phyloP scores from a whole-genome alignment of 2,113 vertebrate species.

The Dipodomys merriami region DNA sequence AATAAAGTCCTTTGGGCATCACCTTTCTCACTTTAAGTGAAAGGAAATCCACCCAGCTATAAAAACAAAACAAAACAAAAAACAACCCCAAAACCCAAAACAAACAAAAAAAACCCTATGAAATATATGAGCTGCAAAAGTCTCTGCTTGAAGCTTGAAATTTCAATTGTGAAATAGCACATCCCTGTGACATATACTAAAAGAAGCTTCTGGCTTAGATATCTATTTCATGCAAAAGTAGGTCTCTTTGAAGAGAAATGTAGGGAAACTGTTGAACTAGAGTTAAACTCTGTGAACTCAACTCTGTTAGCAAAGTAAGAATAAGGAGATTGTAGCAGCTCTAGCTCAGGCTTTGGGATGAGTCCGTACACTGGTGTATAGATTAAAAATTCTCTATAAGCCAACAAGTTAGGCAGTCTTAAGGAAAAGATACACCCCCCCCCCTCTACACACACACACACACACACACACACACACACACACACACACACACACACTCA shows the following conservation, averaged over 20 bases:
- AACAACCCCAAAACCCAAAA: too few species aligned
- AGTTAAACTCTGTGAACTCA: conserved; percentile 39
- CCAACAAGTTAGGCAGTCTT: background rate
- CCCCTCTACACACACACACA: background rate
- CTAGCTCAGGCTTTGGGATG: background rate
- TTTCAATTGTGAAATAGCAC: conserved; percentile 39
- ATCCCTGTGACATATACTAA: background rate
- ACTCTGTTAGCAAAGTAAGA: conserved; percentile 28
- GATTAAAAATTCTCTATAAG: conserved; percentile 36
- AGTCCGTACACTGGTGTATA: background rate
- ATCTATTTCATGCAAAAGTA: conserved; percentile 32
- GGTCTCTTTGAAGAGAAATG: conserved; percentile 29
- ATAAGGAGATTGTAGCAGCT: conserved; percentile 6
- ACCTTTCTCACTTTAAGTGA: conserved; percentile 41
- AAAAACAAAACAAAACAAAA: too few species aligned
- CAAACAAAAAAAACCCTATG: background rate
- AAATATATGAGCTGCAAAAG: background rate
- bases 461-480: background rate
- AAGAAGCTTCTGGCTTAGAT: conserved; percentile 22
- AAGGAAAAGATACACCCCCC: background rate
- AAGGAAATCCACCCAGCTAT: conserved; percentile 11
- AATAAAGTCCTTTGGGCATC: conserved; percentile 47
- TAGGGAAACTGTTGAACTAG: background rate
- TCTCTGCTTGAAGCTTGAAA: conserved; percentile 24
- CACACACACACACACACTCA: background rate